Base-by-base conservation (phyloP, 2,888 invertebrate genomes). In the Ptychoptera albimana region DNA sequence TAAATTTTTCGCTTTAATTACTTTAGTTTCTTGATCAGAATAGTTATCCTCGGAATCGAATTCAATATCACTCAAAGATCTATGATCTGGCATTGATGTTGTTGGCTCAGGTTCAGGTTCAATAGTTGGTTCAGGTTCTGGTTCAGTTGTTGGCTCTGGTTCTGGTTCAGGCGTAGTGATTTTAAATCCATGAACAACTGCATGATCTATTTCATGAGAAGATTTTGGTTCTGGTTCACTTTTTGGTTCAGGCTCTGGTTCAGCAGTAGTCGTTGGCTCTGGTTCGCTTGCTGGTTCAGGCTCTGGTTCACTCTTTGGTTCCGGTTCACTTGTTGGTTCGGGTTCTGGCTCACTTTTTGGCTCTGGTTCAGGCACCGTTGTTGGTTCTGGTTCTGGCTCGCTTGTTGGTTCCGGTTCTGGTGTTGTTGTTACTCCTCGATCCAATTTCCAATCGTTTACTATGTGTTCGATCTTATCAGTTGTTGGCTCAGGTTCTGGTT, bases 371-470 rank as follows among this genome's bases (percentile, higher is more conserved):
- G 46, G 31, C 12, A 44, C 42, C 2, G 44, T 11, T 14, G 32
- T 37, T 31, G 50, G 49, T 41, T 51, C 49, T 36, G 67, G 66
- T 48, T 59, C 55, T 2, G 61, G 50, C 48, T 57, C 58, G 2
- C 63, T 55, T 50, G 57, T 61, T 29, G 62, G 57, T 46, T 58
- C 60, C n/a, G 49, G 49, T 39, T 49, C 46, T 13, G 45, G 29
- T n/a, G 30, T 39, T 11, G 45, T 41, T 37, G 46, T 46, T 16
- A 47, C 44, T 43, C 41, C 46, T 1, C 68, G 59, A 52, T 63
- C 64, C 5, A 67, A 60, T 53, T 67, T 61, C 1, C 59, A 48
- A 42, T 60, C 57, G 1, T 60, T 55, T 50, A 61, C 59, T 0
- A 54, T 51, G 52, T 62, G 55, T 3, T 5, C 9, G 3, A 8